Evolutionary conservation across 2,113 vertebrate species (phyloP).

Genomic region (Rhinolophus sinicus): DNA sequence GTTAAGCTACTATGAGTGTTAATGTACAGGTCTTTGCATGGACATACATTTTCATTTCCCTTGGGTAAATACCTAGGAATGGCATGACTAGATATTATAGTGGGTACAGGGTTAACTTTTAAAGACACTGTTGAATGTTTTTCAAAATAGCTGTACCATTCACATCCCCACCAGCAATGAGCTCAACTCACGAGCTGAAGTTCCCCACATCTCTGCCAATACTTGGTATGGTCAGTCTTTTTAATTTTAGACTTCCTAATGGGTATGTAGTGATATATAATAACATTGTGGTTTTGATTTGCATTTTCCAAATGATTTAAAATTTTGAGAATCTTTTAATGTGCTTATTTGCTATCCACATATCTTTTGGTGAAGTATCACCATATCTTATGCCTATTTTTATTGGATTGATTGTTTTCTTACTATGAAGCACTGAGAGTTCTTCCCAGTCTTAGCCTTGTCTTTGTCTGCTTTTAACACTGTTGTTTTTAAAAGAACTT

Average conservation of each 20-base stretch:
- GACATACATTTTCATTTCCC: background rate
- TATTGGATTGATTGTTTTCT: background rate
- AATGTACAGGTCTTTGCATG: background rate
- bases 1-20: background rate
- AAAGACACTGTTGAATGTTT: background rate
- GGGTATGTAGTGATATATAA: background rate
- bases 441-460: background rate
- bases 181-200: background rate
- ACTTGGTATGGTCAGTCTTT: background rate
- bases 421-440: background rate
- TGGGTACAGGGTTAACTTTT: background rate
- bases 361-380: background rate
- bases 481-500: background rate
- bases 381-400: background rate
- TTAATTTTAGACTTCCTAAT: too few species aligned
- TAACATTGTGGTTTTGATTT: background rate
- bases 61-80: background rate
- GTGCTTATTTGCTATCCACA: background rate
- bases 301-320: background rate
- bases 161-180: background rate
- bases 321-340: background rate
- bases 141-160: background rate
- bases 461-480: background rate
- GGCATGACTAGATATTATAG: too few species aligned
- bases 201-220: background rate